Base-by-base conservation (phyloP, 2,888 invertebrate species). In the Yponomeuta cagnagella region DNA sequence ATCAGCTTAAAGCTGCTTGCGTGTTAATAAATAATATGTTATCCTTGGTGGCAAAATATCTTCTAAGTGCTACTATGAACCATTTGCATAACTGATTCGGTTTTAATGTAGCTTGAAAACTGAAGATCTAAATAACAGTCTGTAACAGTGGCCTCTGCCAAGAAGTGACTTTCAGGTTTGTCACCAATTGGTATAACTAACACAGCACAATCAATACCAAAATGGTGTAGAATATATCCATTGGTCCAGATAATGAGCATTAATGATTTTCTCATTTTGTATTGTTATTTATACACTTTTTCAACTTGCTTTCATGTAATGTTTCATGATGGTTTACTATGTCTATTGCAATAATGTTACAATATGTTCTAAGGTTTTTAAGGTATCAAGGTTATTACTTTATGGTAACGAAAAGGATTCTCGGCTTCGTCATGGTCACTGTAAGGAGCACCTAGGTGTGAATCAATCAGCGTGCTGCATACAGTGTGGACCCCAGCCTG, bases 341-440 rank as follows among this genome's bases (percentile, higher is more conserved):
- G 31, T 65, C 33, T 65, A 12, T 33, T 33, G 33, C 30, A 65
- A 33, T 65, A 65, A 65, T 65, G 5, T 31, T 65, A 82, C 77
- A 82, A 81, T 87, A 84, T 90, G 64, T 43, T 90, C 88, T 86
- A 88, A 90, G 89, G 81, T 89, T 89, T 91, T 90, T 84, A 90
- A 91, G 90, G 88, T 87, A 82, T 87, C 84, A 86, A 85, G 86
- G 89, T 86, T 79, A 84, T 82, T 82, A 83, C 90, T 83, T 93
- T 86, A 88, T 87, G 92, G 92, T 93, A 93, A 93, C 90, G 93
- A 93, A 91, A 93, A 88, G 93, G 93, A 93, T 88, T 87, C 92
- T 88, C 85, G 88, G 80, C 77, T 80, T 78, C 85, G 84, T 87
- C 80, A 83, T 86, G 88, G 89, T 89, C 89, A 86, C 88, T 87